Evolutionary conservation across 2,797 vertebrate genomes (phyloP).

Genomic region (Tiaroga cobitis): DNA sequence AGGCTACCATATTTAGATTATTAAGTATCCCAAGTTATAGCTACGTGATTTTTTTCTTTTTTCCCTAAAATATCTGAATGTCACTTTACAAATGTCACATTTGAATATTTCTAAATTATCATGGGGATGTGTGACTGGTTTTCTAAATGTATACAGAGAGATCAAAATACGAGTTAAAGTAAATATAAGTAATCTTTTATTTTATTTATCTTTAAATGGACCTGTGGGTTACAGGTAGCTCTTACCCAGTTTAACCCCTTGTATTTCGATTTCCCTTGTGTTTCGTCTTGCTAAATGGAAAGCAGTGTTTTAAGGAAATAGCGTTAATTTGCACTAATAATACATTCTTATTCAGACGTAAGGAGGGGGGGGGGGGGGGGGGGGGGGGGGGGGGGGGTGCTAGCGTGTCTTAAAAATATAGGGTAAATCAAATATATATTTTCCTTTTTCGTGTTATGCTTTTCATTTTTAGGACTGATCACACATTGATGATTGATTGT

Average conservation of each 20-base stretch:
- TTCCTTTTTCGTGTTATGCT: too few species aligned
- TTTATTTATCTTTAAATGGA: not conserved
- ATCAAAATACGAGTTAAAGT: not conserved
- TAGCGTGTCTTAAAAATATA: not conserved
- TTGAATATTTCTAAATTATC: not conserved
- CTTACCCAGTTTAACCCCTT: not conserved
- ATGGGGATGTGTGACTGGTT: not conserved
- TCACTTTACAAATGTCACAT: not conserved
- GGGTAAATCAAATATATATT: not conserved
- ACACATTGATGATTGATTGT: not conserved
- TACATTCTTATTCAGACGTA: not conserved
- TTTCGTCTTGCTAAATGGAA: not conserved
- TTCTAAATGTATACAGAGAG: not conserved
- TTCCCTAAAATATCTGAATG: not conserved
- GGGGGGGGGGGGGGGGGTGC: slow-evolving; percentile 14
- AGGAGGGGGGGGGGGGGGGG: slow-evolving; percentile 21
- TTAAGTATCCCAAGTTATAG: not conserved
- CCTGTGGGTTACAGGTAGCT: slow-evolving; percentile 39
- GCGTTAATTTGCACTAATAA: not conserved
- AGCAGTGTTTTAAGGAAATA: not conserved
- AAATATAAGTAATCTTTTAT: not conserved
- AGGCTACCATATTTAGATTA: not conserved
- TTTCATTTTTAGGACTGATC: not conserved
- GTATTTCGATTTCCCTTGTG: not conserved
- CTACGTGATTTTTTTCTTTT: too few species aligned